phyloP scores from a whole-genome alignment of 2,888 invertebrate genomes.

The Neoascia interrupta region DNA sequence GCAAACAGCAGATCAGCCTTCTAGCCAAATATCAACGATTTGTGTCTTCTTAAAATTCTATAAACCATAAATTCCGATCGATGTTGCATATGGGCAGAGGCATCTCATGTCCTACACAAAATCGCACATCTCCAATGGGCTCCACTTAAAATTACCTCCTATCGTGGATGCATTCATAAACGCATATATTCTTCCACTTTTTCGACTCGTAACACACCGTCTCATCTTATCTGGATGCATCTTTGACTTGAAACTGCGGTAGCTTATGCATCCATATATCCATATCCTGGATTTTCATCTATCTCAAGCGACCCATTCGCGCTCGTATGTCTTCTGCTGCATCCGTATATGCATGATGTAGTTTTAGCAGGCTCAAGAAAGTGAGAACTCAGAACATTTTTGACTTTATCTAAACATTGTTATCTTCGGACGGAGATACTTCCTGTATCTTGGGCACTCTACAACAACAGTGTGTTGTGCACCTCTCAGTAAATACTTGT shows the following conservation, averaged over 20 bases:
- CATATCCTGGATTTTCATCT: constrained; percentile 49
- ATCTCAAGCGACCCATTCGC: constrained; percentile 38
- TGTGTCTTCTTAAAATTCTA: constrained; percentile 21
- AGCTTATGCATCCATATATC: constrained; percentile 36
- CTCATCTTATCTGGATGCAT: constrained; percentile 54
- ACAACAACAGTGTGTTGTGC: constrained; percentile 25
- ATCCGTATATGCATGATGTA: no score
- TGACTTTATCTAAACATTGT: constrained; percentile 64
- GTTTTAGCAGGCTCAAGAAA: no score
- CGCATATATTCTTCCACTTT: constrained; percentile 19
- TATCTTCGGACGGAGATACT: constrained; percentile 51
- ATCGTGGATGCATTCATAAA: constrained; percentile 26
- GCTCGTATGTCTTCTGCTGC: background rate
- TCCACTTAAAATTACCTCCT: constrained; percentile 13
- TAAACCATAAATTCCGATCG: constrained; percentile 43
- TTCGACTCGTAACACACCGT: constrained; percentile 43
- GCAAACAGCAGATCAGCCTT: constrained; percentile 34
- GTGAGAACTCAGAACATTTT: constrained; percentile 64
- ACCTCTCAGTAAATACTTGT: constrained; percentile 40
- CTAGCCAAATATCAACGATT: constrained; percentile 14
- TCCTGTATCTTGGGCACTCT: constrained; percentile 43
- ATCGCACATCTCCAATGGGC: background rate
- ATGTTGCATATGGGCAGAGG: background rate
- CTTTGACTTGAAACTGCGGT: constrained; percentile 46
- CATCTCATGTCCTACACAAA: constrained; percentile 15